Evolutionary conservation across 2,888 invertebrate species (phyloP).

Genomic region (Lasioglossum morio): DNA sequence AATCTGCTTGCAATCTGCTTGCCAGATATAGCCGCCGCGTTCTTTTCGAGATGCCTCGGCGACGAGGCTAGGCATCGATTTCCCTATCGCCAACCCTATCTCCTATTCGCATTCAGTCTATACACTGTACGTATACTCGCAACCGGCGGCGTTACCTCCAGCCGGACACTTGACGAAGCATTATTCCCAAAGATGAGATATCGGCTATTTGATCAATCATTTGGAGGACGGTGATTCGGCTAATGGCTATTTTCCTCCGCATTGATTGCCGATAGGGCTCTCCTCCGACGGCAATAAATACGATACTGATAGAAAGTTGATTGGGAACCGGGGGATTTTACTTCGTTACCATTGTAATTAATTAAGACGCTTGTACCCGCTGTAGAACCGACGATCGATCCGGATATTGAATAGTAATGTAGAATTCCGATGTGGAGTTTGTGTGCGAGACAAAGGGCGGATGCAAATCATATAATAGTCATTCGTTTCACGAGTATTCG

Average conservation of each 20-base stretch:
- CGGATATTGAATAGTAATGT: background rate
- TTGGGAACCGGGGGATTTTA: conserved; percentile 17
- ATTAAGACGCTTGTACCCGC: conserved; percentile 8
- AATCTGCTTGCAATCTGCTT: conserved; percentile 1
- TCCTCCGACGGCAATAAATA: background rate
- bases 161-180: conserved; percentile 22
- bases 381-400: background rate
- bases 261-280: conserved; percentile 28
- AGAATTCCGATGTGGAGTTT: conserved; percentile 8
- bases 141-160: conserved; percentile 27
- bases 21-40: conserved; percentile 26
- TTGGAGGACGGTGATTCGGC: conserved; percentile 21
- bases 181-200: conserved; percentile 37
- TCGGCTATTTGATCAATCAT: conserved; percentile 14
- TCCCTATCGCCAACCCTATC: conserved; percentile 14
- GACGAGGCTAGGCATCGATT: conserved; percentile 47
- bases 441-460: background rate
- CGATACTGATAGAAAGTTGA: conserved; percentile 14
- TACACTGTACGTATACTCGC: background rate
- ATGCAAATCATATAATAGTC: background rate
- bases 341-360: conserved; percentile 20
- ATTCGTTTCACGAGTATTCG: background rate
- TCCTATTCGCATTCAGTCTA: background rate
- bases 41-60: conserved; percentile 43
- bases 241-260: conserved; percentile 29